phyloP scores from a whole-genome alignment of 2,113 vertebrate genomes.

The Lichenostomus cassidix region DNA sequence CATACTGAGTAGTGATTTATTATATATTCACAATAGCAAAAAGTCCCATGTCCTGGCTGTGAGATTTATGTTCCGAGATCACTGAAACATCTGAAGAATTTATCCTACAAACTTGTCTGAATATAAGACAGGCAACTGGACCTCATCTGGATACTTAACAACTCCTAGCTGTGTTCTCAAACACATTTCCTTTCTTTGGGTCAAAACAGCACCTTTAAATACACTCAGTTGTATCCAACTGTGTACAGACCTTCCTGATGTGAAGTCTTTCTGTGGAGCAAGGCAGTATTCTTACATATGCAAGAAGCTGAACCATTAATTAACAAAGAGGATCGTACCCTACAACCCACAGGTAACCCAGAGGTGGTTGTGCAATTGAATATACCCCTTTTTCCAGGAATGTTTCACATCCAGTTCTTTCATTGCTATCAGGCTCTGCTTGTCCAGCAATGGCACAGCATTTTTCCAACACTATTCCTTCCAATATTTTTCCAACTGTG shows the following conservation, averaged over 20 bases:
- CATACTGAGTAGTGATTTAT: neutral
- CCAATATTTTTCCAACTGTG: neutral
- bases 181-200: neutral
- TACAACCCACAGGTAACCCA: neutral
- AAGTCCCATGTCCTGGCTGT: neutral
- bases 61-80: neutral
- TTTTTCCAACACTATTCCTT: neutral
- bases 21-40: neutral
- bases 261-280: neutral
- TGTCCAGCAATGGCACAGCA: neutral
- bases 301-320: neutral
- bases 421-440: neutral
- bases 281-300: neutral
- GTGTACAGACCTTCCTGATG: neutral
- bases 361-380: neutral
- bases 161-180: neutral
- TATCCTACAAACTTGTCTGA: neutral
- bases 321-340: neutral
- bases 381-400: neutral
- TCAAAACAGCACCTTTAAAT: neutral
- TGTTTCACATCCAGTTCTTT: neutral
- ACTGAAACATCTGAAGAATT: constrained; percentile 15
- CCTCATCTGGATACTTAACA: neutral
- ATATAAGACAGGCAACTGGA: neutral
- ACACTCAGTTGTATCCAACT: neutral